Evolutionary conservation across 2,888 invertebrate species (phyloP), one percentile per base, ranked within the genome.

Genomic region (Palloptera scutellata): DNA sequence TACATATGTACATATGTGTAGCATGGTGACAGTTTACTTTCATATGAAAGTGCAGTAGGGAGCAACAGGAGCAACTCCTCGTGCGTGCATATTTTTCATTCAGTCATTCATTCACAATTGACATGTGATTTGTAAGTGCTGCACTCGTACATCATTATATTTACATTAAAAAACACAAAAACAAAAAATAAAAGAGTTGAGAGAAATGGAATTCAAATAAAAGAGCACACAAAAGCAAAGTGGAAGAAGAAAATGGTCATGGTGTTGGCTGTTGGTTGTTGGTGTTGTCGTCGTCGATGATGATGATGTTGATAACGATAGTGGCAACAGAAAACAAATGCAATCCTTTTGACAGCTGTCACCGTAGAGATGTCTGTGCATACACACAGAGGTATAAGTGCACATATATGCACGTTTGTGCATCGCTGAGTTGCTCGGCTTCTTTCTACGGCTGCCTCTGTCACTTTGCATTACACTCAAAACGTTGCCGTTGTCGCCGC

Each of bases 261-360:
- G 30, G 3, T 30, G 30, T 4, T 30, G 30, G 30, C 6, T 30
- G 30, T 2, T 30, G 2, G 6, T 30, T 30, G 30, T 30, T 30
- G 30, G 30, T 30, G 30, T 48, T 15, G 13, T 48, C 48, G 13
- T 48, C 15, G 48, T 4, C 67, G 43, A 13, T 58, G 58, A 41
- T n/a, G 58, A 40, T 15, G 57, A 20, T 40, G 30, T 19, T 40
- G 6, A 57, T n/a, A 40, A 58, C 15, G 45, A 12, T 30, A 17
- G n/a, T 66, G 65, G 69, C 66, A 67, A 69, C 71, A 65, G 65
- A 66, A 53, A 69, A 69, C 65, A 65, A 70, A 65, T 68, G 65
- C 61, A 65, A 52, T 61, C 42, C 58, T 51, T 64, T 51, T 58
- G 64, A 64, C 64, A 64, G 59, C 59, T 64, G 64, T 53, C 64